These are phyloP conservation scores for Microctonus aethiopoides DNA, from an alignment of 2,888 invertebrate genomes.

Conservation along the genomic window DNA sequence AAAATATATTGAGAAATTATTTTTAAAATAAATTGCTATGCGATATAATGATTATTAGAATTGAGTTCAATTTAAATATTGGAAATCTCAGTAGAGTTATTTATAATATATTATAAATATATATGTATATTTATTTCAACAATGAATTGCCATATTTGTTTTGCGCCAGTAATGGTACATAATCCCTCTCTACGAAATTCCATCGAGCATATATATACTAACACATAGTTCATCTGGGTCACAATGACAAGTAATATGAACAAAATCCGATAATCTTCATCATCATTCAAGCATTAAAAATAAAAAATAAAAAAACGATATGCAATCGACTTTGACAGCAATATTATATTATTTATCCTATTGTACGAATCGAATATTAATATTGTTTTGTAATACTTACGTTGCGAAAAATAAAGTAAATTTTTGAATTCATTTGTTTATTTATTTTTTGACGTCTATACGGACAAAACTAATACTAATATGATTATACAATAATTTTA, in stretches of 20 bases:
- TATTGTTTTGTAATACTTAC: not conserved
- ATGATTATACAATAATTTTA: too few relatives aligned
- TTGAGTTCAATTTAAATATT: not conserved
- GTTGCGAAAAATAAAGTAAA: too few relatives aligned
- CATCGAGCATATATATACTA: too few relatives aligned
- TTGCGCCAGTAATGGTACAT: not conserved
- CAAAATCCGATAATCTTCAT: conserved; percentile 2
- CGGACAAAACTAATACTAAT: too few relatives aligned
- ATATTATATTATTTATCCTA: not conserved
- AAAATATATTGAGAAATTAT: too few relatives aligned
- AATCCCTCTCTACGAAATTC: not conserved
- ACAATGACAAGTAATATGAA: conserved; percentile 6
- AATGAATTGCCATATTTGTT: not conserved
- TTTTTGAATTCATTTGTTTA: too few relatives aligned
- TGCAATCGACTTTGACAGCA: not conserved
- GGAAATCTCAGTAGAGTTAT: not conserved
- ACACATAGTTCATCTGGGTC: not conserved
- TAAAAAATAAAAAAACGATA: not conserved
- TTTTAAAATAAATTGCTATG: too few relatives aligned
- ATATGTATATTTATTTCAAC: not conserved
- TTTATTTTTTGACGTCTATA: too few relatives aligned
- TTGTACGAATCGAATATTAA: not conserved
- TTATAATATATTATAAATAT: not conserved
- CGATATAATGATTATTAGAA: too few relatives aligned
- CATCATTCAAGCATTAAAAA: not conserved